Evolutionary conservation across 2,113 vertebrate genomes (phyloP), one percentile per base, ranked within the genome.

Genomic region (Rattus rattus): DNA sequence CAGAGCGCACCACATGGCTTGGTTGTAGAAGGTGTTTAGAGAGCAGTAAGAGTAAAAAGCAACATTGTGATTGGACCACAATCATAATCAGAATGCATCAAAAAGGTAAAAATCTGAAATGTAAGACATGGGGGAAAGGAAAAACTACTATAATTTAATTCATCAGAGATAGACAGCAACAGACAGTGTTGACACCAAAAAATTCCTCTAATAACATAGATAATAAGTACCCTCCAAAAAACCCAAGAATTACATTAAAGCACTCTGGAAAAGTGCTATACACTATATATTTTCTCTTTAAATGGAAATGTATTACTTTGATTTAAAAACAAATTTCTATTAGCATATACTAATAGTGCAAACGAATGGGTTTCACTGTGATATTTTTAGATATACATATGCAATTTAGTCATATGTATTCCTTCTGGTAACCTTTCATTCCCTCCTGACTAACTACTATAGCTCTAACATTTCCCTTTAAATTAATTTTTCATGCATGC

Each of bases 181-280:
- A 59, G 33, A 65, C 36, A 88, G 76, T 92, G 26, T 36, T 72
- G 43, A 90, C 87, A 90, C 17, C 76, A 19, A 90, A 95, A 96
- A 77, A 72, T 11, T 22, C 77, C 19, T 73, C 49, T 11, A 84
- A 84, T 95, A 63, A 80, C 56, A 79, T 22, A 79, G 26, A 28
- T 61, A 92, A 88, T 91, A 81, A 93, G 20, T 84, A 92, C 16
- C 16, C 22, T 4, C 7, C 36, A 19, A 72, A 54, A 56, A 84
- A 90, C 26, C 2, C 70, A 4, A 76, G 69, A 72, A 89, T 73
- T 20, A 75, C 49, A 90, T 92, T 79, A 94, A 92, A 79, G 26
- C 52, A 54, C 54, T n/a, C 9, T 47, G 22, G 3, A 43, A 43
- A 43, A 43, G 43, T 43, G 43, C 43, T 43, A 43, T 43, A 43